These are phyloP conservation scores for Raphicerus campestris DNA, from an alignment of 2,113 vertebrate genomes.

Conservation along the genomic window DNA sequence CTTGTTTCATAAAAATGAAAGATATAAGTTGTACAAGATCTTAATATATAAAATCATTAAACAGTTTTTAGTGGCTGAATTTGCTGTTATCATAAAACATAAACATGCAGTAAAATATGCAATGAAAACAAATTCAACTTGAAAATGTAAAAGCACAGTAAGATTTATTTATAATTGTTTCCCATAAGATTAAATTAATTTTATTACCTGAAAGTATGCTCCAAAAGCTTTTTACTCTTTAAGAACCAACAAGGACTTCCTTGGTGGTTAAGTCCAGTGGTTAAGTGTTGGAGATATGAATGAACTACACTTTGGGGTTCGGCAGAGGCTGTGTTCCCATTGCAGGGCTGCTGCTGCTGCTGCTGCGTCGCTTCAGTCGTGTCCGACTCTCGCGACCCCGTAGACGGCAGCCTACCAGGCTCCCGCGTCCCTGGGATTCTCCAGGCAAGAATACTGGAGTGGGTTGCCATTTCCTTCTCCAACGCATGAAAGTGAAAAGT, in stretches of 20 bases:
- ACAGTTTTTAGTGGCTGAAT: constrained; percentile 83
- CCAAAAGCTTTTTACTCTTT: not conserved
- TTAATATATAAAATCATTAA: constrained; percentile 89
- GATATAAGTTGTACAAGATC: constrained; percentile 82
- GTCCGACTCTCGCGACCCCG: accelerated
- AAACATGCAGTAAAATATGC: constrained; percentile 19
- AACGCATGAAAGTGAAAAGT: too few species aligned
- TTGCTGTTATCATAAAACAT: constrained; percentile 61
- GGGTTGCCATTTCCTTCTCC: too few species aligned
- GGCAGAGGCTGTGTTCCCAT: not conserved
- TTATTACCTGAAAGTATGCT: not conserved
- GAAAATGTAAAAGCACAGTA: not conserved
- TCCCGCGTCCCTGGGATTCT: too few species aligned
- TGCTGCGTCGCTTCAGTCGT: too few species aligned
- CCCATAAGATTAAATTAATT: constrained; percentile 6
- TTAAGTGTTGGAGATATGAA: not conserved
- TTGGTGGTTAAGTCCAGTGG: not conserved
- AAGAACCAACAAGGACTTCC: not conserved
- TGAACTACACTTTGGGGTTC: not conserved
- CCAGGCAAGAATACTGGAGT: too few species aligned
- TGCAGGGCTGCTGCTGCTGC: not conserved
- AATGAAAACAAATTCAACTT: constrained; percentile 3
- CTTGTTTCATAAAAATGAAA: constrained; percentile 53
- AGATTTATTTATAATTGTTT: constrained; percentile 13
- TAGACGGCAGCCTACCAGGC: too few species aligned